Conservation (phyloP, 2,797 vertebrate genomes). For the Vultur gryphus region DNA sequence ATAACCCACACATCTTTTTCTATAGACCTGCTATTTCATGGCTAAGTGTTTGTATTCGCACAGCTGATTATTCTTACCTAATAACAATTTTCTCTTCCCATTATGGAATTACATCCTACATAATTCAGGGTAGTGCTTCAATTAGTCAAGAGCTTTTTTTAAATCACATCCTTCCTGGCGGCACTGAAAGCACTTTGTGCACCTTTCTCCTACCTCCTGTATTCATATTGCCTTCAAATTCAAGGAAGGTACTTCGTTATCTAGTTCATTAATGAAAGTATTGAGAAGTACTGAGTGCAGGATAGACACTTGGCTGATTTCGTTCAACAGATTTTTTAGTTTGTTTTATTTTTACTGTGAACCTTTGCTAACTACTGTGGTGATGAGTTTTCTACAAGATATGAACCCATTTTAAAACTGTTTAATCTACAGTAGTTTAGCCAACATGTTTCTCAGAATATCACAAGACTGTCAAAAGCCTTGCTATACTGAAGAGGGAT, state of each 20-base stretch:
- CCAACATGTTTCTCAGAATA: background rate
- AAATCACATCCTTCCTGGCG: background rate
- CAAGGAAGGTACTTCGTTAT: background rate
- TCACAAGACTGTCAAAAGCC: background rate
- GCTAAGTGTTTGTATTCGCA: background rate
- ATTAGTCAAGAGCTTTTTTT: background rate
- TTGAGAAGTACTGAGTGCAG: background rate
- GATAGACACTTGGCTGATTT: background rate
- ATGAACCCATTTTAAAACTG: background rate
- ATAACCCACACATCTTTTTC: background rate
- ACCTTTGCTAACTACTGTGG: background rate
- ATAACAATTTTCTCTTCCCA: background rate
- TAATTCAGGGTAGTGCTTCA: slow-evolving; percentile 10
- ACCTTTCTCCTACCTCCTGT: background rate
- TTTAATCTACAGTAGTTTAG: background rate
- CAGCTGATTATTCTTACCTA: background rate
- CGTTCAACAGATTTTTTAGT: background rate
- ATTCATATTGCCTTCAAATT: background rate
- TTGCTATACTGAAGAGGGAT: background rate
- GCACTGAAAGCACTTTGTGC: background rate
- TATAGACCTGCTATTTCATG: background rate
- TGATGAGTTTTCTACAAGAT: background rate
- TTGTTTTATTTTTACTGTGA: background rate
- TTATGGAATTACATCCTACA: background rate
- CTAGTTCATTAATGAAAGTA: background rate